Evolutionary conservation across 2,888 invertebrate genomes (phyloP).

Genomic region (Oligia fasciuncula): DNA sequence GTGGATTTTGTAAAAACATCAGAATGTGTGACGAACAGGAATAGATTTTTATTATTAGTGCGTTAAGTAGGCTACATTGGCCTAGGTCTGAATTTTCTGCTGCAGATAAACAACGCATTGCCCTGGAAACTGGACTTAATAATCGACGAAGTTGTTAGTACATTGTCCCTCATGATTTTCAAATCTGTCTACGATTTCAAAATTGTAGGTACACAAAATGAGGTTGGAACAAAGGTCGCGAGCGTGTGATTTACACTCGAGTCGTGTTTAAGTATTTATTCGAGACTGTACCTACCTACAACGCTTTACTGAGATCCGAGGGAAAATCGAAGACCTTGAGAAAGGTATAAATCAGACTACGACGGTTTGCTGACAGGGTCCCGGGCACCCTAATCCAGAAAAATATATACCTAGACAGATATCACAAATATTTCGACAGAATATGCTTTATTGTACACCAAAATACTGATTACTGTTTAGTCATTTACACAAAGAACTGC

Average conservation of each 20-base stretch:
- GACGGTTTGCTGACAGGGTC: neutral
- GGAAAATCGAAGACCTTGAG: neutral
- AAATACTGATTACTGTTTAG: neutral
- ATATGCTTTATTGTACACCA: neutral
- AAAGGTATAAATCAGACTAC: neutral
- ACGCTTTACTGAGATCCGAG: neutral
- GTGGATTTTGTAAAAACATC: slow-evolving; percentile 43
- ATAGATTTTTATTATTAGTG: slow-evolving; percentile 51
- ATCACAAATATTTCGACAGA: neutral
- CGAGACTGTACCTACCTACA: neutral
- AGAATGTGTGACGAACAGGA: slow-evolving; percentile 41
- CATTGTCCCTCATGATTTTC: neutral
- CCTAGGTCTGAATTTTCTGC: slow-evolving; percentile 46
- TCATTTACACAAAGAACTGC: neutral
- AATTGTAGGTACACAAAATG: slow-evolving; percentile 12
- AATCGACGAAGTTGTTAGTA: neutral
- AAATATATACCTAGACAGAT: neutral
- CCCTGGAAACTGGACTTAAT: neutral
- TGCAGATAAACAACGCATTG: neutral
- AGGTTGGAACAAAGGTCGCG: slow-evolving; percentile 24
- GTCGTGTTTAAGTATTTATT: slow-evolving; percentile 2
- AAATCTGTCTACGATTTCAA: slow-evolving; percentile 3
- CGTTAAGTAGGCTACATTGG: slow-evolving; percentile 50
- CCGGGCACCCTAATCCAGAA: neutral
- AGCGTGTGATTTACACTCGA: neutral